Conservation (phyloP, 1,140 invertebrate genomes). For the Centruroides sculpturatus region DNA sequence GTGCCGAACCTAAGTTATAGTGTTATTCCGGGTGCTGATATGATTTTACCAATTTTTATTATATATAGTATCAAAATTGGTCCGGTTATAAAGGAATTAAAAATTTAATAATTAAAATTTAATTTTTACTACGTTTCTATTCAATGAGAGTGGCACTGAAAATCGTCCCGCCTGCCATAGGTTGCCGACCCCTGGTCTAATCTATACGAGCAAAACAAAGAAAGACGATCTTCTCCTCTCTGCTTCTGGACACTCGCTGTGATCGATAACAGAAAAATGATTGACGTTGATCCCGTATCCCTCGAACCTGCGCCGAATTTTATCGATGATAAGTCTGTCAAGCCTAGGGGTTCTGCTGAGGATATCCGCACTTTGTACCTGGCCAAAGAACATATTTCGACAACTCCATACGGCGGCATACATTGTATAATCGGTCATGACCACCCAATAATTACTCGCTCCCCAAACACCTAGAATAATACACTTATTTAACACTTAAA, state of each 20-base stretch:
- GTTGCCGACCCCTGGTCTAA: too few species aligned
- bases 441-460: conserved; percentile 51
- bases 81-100: too few species aligned
- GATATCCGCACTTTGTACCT: conserved; percentile 60
- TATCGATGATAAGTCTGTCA: conserved; percentile 48
- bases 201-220: too few species aligned
- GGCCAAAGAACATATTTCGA: conserved; percentile 53
- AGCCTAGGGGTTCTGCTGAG: conserved; percentile 50
- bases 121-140: too few species aligned
- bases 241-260: conserved; percentile 41
- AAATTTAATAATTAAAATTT: too few species aligned
- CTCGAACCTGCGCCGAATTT: conserved; percentile 44
- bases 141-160: too few species aligned
- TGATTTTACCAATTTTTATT: too few species aligned
- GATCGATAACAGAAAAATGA: conserved; percentile 55
- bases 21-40: too few species aligned
- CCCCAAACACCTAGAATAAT: conserved; percentile 47
- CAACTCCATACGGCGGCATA: conserved; percentile 68
- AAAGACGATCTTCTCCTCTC: background rate
- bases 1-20: too few species aligned
- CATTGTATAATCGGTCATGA: conserved; percentile 54
- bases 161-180: too few species aligned
- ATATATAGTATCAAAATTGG: too few species aligned
- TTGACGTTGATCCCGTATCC: conserved; percentile 51
- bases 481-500: too few species aligned